Evolutionary conservation across 2,888 invertebrate genomes (phyloP), one percentile per base, ranked within the genome.

Genomic region (Ecdyonurus torrentis): DNA sequence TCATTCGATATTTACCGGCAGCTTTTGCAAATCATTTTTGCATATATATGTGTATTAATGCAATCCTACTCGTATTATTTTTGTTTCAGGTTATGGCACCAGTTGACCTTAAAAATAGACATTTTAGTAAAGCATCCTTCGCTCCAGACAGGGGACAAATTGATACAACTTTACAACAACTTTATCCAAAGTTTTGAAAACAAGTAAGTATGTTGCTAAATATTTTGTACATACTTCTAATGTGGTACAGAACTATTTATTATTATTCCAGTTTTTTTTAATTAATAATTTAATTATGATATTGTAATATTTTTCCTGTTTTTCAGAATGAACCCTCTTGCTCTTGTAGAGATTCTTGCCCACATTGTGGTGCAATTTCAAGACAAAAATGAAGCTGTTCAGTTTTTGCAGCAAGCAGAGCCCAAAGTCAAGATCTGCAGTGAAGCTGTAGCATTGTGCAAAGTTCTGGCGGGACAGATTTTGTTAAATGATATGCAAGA

Each of bases 171-270:
- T 22, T 98, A 99, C 76, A 85, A 85, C 71, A 91, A 91, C 73
- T 97, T 98, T 72, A 81, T 99, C 63, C 83, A 86, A 61, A 89
- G 91, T 55, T 95, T 98, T 77, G 97, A 98, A 77, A 94, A 87
- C 77, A 92, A 94, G 95, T 92, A 78, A 84, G 87, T 78, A 69
- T 23, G 66, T 67, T 70, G 70, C 69, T 70, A 68, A 69, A n/a
- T n/a, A n/a, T n/a, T n/a, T n/a, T n/a, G n/a, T n/a, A n/a, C n/a
- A n/a, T 66, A 68, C 68, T 60, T 59, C 50, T 60, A 58, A 23
- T 61, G 20, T 25, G 2, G 23, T 25, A 61, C n/a, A 20, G 10
- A 18, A 18, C 5, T 20, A 37, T 60, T 37, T 62, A 61, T 52
- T 18, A 37, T 1, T 65, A 1, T 1, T 52, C 59, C 25, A 20